Conservation (phyloP, 2,113 vertebrate species). For the Hyaena hyaena region DNA sequence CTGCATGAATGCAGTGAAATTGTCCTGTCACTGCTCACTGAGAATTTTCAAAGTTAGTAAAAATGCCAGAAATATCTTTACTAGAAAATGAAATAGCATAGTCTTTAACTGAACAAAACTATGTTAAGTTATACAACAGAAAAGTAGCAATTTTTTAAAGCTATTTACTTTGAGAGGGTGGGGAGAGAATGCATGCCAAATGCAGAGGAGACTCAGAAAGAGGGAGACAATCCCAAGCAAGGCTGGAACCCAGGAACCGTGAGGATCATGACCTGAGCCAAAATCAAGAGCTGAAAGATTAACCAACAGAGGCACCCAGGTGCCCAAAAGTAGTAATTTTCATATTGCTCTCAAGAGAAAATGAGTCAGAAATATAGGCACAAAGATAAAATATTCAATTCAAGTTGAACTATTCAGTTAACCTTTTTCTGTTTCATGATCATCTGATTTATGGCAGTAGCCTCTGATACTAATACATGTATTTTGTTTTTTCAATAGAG, state of each 20-base stretch:
- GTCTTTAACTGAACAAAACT: neutral
- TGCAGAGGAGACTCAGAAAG: no score
- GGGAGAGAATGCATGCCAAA: no score
- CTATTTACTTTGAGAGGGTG: no score
- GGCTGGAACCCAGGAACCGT: no score
- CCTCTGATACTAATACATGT: neutral
- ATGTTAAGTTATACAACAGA: neutral
- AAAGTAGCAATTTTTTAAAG: neutral
- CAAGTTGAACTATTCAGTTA: neutral
- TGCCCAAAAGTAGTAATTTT: neutral
- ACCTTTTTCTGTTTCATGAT: neutral
- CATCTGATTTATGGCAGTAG: neutral
- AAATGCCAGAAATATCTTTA: neutral
- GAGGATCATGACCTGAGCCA: no score
- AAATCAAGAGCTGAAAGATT: no score
- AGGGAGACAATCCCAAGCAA: no score
- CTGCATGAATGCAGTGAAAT: neutral
- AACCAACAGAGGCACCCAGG: no score
- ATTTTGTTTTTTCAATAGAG: neutral
- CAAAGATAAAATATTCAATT: slow-evolving; percentile 11
- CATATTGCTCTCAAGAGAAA: neutral
- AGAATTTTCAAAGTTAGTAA: neutral
- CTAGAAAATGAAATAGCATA: neutral
- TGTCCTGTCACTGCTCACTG: neutral
- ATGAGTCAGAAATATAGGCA: neutral